These are phyloP conservation scores for Cabera pusaria DNA, from an alignment of 2,888 invertebrate species.

Conservation along the genomic window DNA sequence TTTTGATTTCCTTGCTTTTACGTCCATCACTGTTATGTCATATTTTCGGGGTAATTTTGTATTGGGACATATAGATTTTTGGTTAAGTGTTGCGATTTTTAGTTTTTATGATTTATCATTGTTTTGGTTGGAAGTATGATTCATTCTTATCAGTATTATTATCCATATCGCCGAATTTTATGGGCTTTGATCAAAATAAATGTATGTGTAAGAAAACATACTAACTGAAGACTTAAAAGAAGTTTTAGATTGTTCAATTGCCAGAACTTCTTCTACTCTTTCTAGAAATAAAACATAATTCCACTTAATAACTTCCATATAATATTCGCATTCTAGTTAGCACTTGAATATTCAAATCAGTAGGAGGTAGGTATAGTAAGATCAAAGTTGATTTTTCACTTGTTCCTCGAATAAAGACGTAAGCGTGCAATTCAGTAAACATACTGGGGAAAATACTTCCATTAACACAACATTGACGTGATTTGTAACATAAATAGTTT, in stretches of 20 bases:
- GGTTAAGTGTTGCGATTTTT: conserved; percentile 31
- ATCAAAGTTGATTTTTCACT: conserved; percentile 31
- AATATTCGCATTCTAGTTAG: conserved; percentile 7
- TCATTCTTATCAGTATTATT: conserved; percentile 11
- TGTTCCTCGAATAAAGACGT: conserved; percentile 34
- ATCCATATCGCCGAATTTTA: no score
- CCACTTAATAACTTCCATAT: no score
- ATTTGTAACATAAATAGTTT: conserved; percentile 31
- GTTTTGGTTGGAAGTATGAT: not conserved
- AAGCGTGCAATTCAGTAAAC: conserved; percentile 36
- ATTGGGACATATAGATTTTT: conserved; percentile 44
- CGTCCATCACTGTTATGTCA: conserved; percentile 74
- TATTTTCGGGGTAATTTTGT: conserved; percentile 60
- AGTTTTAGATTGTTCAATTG: no score
- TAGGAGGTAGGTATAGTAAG: conserved; percentile 14
- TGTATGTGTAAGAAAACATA: no score
- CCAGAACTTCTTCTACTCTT: no score
- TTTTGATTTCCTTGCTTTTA: conserved; percentile 82
- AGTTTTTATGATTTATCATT: conserved; percentile 12
- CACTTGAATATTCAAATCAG: conserved; percentile 17
- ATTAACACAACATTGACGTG: conserved; percentile 34
- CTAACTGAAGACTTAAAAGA: no score
- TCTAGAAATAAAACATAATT: conserved; percentile 11
- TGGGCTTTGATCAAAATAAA: no score
- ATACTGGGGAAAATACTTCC: conserved; percentile 36